Evolutionary conservation across 1,140 invertebrate species (phyloP), one percentile per base, ranked within the genome.

Genomic region (Pseudobourletiella spinata): DNA sequence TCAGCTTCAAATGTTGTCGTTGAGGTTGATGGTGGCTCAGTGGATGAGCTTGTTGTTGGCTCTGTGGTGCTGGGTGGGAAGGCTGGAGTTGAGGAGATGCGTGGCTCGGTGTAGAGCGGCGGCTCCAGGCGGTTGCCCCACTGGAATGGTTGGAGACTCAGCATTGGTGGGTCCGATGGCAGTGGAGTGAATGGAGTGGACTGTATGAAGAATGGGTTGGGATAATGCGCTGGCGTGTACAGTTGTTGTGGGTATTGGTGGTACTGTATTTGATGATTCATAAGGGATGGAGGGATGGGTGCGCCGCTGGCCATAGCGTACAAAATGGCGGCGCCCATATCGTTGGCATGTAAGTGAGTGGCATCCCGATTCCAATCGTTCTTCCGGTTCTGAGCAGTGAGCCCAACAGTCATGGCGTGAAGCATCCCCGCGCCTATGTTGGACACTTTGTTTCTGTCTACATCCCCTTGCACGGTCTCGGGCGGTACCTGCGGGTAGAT

Each of bases 381-480:
- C 20, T n/a, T 22, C 18, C n/a, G 32, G 15, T 15, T 50, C 32
- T 42, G 54, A 25, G 51, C 44, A 18, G 56, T 11, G 1, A 63
- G 55, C 35, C 62, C 65, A 26, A 58, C 61, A 1, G 66, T 62
- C 60, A 67, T 61, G 20, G 68, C 68, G 28, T 67, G 68, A 15
- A 70, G 60, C 20, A 64, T 54, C 20, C 57, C 62, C 2, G 68
- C 68, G 20, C 63, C 65, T 8, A 70, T 20, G 20, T 50, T 39
- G 15, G 51, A 20, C 6, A 54, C 60, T 24, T 48, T 20, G 6
- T 25, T 48, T 22, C 46, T 48, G 46, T 25, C 46, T n/a, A n/a
- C n/a, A 48, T 48, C 6, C 46, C n/a, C 60, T 48, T 48, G 46
- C 18, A 14, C 18, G 46, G 46, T 48, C 46, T 20, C 11, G 46